Percentiles rank a stretch among this genome's conserved stretches.
Conservation (phyloP, 2,888 invertebrate species). For the Scaptodrosophila latifasciaeformis region DNA sequence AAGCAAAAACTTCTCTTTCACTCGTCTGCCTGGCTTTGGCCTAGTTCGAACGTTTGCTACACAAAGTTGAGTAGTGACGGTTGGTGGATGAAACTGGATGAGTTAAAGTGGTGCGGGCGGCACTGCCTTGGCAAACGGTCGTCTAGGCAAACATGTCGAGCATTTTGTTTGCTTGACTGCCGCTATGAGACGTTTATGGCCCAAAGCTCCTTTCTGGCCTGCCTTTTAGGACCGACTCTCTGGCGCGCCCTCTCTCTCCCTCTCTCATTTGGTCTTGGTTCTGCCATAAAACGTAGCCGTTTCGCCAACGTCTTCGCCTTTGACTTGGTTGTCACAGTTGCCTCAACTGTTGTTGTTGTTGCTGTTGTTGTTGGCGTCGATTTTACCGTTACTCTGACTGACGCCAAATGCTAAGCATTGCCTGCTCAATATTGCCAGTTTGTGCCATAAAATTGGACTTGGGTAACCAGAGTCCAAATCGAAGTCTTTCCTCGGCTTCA, state of each 20-base stretch:
- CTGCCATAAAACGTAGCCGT: neutral
- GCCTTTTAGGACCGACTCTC: too few species aligned
- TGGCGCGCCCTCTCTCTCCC: too few species aligned
- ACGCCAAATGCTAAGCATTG: too few species aligned
- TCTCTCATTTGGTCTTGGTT: too few species aligned
- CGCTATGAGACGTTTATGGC: slow-evolving; percentile 8
- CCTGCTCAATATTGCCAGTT: too few species aligned
- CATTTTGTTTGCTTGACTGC: slow-evolving; percentile 56
- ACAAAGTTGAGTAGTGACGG: neutral
- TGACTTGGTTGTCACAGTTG: too few species aligned
- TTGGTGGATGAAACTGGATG: neutral
- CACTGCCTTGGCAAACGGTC: neutral
- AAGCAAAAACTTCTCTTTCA: slow-evolving; percentile 14
- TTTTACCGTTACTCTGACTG: too few species aligned
- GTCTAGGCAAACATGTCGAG: slow-evolving; percentile 63
- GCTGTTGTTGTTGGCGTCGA: too few species aligned
- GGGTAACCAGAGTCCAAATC: slow-evolving; percentile 33
- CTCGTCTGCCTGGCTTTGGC: slow-evolving; percentile 16
- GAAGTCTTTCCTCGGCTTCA: too few species aligned
- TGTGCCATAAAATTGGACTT: too few species aligned
- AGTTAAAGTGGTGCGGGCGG: neutral
- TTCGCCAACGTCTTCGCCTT: neutral
- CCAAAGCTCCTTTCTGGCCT: slow-evolving; percentile 19
- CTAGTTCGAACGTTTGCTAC: slow-evolving; percentile 25
- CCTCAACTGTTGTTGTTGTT: too few species aligned